These are phyloP conservation scores for Barnardius zonarius DNA, from an alignment of 2,113 vertebrate genomes.

Conservation along the genomic window DNA sequence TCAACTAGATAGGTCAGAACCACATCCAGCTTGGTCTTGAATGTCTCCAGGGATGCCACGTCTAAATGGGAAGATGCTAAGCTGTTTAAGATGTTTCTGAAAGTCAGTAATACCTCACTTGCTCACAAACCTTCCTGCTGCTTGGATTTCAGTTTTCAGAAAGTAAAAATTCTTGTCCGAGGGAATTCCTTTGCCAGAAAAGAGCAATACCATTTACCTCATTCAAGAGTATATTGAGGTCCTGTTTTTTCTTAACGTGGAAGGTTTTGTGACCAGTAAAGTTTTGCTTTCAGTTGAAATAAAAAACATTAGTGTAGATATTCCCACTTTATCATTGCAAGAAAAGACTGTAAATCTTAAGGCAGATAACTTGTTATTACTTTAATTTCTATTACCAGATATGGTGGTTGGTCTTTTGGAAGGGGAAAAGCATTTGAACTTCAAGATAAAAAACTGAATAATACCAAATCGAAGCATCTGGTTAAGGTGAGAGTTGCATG, in stretches of 20 bases:
- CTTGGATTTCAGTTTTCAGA: not conserved
- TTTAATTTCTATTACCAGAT: constrained; percentile 36
- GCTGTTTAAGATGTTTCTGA: not conserved
- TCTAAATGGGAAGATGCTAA: not conserved
- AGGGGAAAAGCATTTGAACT: not conserved
- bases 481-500: constrained; percentile 63
- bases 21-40: not conserved
- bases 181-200: not conserved
- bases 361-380: not conserved
- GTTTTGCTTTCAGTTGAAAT: not conserved
- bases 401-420: constrained; percentile 78
- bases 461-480: not conserved
- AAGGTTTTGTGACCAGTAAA: not conserved
- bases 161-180: not conserved
- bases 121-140: not conserved
- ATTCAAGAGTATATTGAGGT: not conserved
- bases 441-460: not conserved
- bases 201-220: not conserved
- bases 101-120: not conserved
- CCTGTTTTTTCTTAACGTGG: not conserved
- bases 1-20: not conserved
- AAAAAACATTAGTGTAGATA: not conserved
- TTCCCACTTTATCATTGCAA: not conserved
- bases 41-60: not conserved
- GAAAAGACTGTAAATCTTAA: not conserved